phyloP scores from a whole-genome alignment of 2,113 vertebrate genomes.

The Xiphias gladius region DNA sequence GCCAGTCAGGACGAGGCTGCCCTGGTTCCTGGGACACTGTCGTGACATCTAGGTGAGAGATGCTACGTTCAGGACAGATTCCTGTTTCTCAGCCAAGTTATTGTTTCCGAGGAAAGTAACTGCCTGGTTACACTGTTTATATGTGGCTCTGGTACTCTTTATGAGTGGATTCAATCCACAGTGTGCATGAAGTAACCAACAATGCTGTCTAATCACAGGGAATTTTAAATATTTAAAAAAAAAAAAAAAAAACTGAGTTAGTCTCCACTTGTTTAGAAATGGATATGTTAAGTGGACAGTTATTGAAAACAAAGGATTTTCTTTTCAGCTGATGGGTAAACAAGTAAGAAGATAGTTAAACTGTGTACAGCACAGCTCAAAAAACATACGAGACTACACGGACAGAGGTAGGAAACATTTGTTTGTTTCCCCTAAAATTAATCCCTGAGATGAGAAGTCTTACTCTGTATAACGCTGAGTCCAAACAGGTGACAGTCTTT shows the following conservation, averaged over 20 bases:
- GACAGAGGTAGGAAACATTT: neutral
- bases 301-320: neutral
- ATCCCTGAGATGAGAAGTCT: slow-evolving; percentile 65
- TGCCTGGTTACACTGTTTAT: slow-evolving; percentile 19
- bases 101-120: slow-evolving; percentile 17
- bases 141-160: neutral
- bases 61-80: slow-evolving; percentile 20
- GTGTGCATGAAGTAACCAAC: neutral
- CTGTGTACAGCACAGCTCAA: neutral
- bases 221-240: neutral
- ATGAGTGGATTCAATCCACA: neutral
- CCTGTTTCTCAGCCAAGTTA: slow-evolving; percentile 21
- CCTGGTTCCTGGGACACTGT: slow-evolving; percentile 19
- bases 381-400: neutral
- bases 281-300: neutral
- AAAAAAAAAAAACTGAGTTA: neutral
- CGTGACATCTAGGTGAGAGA: slow-evolving; percentile 66
- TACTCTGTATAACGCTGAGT: slow-evolving; percentile 98
- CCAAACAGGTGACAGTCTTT: slow-evolving; percentile 98
- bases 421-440: neutral
- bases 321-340: neutral
- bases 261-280: neutral
- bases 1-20: slow-evolving; percentile 44
- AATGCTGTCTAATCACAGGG: neutral
- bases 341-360: neutral